Evolutionary conservation across 2,888 invertebrate species (phyloP), one percentile per base, ranked within the genome.

Genomic region (Caenorhabditis sp.): DNA sequence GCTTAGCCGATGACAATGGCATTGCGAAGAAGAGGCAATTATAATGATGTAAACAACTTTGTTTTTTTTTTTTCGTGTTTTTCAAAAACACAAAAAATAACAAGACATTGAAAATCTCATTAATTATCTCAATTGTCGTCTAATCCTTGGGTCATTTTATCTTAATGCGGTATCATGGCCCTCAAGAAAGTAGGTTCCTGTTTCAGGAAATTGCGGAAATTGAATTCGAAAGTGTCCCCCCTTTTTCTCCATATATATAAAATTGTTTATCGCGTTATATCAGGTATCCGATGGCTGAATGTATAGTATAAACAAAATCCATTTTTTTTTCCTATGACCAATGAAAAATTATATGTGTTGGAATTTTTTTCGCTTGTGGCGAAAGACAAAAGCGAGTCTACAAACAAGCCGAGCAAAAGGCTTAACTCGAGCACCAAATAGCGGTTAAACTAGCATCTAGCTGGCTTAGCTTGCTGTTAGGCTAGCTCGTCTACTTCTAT

Each of bases 391-490:
- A 52, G 52, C 8, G 52, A 23, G 52, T 67, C 72, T 64, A 72
- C 72, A 72, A 72, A 72, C 67, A 72, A 67, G 67, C 67, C 67
- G 50, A 49, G 60, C 54, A 60, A 56, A 64, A 59, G 69, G 78
- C 75, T 78, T 78, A 78, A 78, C 78, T 78, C 67, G 67, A 71
- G 78, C 75, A 72, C 71, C 78, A 69, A 78, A 78, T 78, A 78
- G 75, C 74, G 78, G 78, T 69, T 78, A 75, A 78, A 72, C 75
- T 69, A 63, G 70, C 70, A 58, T 25, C 58, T 36, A 20, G 38
- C 58, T 27, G 25, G 12, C 58, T 27, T 43, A 43, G 43, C 43
- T 43, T 10, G 17, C 43, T 17, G 43, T 17, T 17, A 43, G 43
- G 43, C 43, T 43, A 23, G 52, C 21, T 20, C 31, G 8, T 58